Percentiles rank a stretch among this genome's conserved stretches.
phyloP scores from a whole-genome alignment of 2,888 invertebrate genomes.

The Omphaloscelis lunosa region DNA sequence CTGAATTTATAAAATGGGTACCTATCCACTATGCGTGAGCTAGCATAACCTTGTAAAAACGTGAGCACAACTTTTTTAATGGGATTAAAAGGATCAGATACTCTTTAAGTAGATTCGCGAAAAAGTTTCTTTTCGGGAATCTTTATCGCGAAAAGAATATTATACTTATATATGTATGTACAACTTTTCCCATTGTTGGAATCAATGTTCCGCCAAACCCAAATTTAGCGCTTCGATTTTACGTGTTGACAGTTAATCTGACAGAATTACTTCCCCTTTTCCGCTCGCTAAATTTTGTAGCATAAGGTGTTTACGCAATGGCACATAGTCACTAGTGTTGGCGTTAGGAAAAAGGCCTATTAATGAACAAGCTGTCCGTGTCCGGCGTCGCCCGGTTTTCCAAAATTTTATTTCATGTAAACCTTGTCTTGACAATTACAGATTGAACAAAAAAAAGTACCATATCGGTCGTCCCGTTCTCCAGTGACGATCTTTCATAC shows the following conservation, averaged over 20 bases:
- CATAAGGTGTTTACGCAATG: slow-evolving; percentile 17
- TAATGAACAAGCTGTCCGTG: neutral
- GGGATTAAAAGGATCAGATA: slow-evolving; percentile 23
- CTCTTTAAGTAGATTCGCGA: slow-evolving; percentile 9
- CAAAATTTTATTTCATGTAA: too few relatives aligned
- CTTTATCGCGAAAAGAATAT: too few relatives aligned
- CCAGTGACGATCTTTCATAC: too few relatives aligned
- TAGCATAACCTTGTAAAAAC: slow-evolving; percentile 1
- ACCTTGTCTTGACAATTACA: too few relatives aligned
- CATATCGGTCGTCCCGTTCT: too few relatives aligned
- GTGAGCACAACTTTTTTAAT: slow-evolving; percentile 29
- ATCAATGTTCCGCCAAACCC: slow-evolving; percentile 36
- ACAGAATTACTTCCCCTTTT: slow-evolving; percentile 46
- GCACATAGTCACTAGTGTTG: neutral
- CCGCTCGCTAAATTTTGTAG: slow-evolving; percentile 23
- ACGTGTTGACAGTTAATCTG: slow-evolving; percentile 53
- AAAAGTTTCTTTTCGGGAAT: too few relatives aligned
- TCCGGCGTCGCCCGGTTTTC: too few relatives aligned
- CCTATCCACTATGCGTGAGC: neutral
- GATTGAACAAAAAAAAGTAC: too few relatives aligned
- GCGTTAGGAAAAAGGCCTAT: neutral
- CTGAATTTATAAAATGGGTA: neutral
- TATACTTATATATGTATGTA: neutral
- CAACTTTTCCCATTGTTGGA: slow-evolving; percentile 34
- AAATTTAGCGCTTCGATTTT: slow-evolving; percentile 43